These are phyloP conservation scores for Lepilemur ruficaudatus DNA, from an alignment of 2,797 vertebrate species.

Conservation along the genomic window DNA sequence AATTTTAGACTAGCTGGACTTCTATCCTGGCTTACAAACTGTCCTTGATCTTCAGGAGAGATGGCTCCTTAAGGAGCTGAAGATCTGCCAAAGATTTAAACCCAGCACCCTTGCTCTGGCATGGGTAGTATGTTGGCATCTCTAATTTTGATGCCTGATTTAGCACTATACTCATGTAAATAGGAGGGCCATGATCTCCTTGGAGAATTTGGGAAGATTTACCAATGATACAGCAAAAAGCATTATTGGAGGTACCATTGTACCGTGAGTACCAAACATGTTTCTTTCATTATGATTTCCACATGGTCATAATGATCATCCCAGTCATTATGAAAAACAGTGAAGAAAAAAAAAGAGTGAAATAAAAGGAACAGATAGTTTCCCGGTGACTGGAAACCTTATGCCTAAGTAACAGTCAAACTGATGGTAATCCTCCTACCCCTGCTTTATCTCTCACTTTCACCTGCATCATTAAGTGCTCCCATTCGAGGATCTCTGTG, in stretches of 20 bases:
- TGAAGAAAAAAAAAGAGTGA: conserved; percentile 2
- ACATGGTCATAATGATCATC: background rate
- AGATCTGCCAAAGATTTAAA: background rate
- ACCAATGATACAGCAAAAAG: background rate
- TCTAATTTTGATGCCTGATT: background rate
- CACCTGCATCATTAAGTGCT: background rate
- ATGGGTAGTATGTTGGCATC: background rate
- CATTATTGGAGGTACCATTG: background rate
- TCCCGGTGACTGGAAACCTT: background rate
- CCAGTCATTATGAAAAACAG: conserved; percentile 17
- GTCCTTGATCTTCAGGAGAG: background rate
- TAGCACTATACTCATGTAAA: background rate
- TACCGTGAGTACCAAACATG: background rate
- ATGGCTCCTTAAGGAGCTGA: background rate
- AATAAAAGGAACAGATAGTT: conserved; percentile 37
- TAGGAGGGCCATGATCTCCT: background rate
- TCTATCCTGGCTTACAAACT: background rate
- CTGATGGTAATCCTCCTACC: background rate
- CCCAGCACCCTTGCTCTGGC: background rate
- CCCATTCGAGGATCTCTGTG: background rate
- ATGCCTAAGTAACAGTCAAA: background rate
- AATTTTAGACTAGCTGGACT: background rate
- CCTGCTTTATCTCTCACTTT: background rate
- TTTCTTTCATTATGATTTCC: conserved; percentile 55
- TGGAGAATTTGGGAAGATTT: conserved; percentile 1